Percentiles rank a stretch among this genome's conserved stretches.
phyloP scores from a whole-genome alignment of 1,140 invertebrate species.

The Zaprionus nigranus region DNA sequence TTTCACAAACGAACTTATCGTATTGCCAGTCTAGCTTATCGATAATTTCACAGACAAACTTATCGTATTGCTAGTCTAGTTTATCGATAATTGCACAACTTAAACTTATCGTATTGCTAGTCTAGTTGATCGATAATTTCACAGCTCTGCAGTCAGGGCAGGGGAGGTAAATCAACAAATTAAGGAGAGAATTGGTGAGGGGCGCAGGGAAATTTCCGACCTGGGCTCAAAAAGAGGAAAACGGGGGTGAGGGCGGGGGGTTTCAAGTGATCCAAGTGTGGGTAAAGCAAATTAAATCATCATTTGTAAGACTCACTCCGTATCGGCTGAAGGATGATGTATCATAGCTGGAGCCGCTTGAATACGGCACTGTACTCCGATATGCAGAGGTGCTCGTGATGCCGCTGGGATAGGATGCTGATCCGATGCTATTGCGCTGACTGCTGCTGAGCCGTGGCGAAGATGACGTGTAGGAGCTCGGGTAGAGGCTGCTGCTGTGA shows the following conservation, averaged over 20 bases:
- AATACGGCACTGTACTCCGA: conserved; percentile 70
- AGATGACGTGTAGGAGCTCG: conserved; percentile 62
- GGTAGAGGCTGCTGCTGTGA: conserved; percentile 56
- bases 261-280: conserved; percentile 19
- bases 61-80: too few relatives aligned
- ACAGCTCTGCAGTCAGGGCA: not conserved
- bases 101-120: not conserved
- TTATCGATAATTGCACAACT: too few relatives aligned
- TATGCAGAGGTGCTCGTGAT: conserved; percentile 56
- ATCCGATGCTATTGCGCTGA: conserved; percentile 62
- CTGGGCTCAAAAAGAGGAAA: not conserved
- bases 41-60: not conserved
- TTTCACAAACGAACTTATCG: not conserved
- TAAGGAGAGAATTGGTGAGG: not conserved
- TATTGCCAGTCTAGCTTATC: too few relatives aligned
- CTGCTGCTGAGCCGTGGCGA: conserved; percentile 53
- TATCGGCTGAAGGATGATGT: conserved; percentile 78
- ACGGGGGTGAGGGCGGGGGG: not conserved
- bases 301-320: conserved; percentile 73
- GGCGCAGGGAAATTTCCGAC: not conserved
- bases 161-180: not conserved
- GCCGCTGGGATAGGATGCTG: conserved; percentile 66
- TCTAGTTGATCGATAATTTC: not conserved
- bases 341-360: conserved; percentile 72
- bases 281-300: conserved; percentile 35